Evolutionary conservation across 2,888 invertebrate genomes (phyloP).

Genomic region (Trachelus troglodyta): DNA sequence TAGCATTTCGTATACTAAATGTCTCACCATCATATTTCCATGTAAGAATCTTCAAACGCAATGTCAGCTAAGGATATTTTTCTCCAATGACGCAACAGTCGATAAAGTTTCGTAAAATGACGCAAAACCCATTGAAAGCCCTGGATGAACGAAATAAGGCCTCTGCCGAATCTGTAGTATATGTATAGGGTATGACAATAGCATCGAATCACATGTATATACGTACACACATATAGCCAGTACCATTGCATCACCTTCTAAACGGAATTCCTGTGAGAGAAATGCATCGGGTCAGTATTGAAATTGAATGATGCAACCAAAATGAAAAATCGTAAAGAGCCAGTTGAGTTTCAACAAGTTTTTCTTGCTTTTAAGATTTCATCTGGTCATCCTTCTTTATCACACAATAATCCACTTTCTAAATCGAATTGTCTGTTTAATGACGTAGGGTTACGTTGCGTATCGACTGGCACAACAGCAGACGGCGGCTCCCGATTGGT

Average conservation of each 20-base stretch:
- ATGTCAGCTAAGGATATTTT: not conserved
- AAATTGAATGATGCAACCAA: not conserved
- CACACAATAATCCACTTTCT: not conserved
- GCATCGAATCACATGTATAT: not conserved
- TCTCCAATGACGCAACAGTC: not conserved
- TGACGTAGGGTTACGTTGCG: not conserved
- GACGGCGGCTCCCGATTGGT: slow-evolving; percentile 36
- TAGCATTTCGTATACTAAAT: too few relatives aligned
- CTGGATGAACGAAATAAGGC: not conserved
- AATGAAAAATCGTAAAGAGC: not conserved
- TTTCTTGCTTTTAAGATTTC: not conserved
- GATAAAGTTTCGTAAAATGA: not conserved
- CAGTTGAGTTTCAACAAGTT: not conserved
- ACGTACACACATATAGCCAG: not conserved
- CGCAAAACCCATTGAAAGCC: not conserved
- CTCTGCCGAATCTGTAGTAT: not conserved
- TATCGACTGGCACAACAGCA: not conserved
- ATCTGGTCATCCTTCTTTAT: not conserved
- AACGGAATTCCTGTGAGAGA: not conserved
- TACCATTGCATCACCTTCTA: not conserved
- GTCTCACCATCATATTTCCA: not conserved
- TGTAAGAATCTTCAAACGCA: not conserved
- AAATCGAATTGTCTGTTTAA: not conserved
- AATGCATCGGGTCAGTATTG: not conserved
- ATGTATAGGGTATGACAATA: not conserved